Percentiles rank a stretch among this genome's conserved stretches.
phyloP scores from a whole-genome alignment of 2,888 invertebrate species.

The Pediacus dermestoides region DNA sequence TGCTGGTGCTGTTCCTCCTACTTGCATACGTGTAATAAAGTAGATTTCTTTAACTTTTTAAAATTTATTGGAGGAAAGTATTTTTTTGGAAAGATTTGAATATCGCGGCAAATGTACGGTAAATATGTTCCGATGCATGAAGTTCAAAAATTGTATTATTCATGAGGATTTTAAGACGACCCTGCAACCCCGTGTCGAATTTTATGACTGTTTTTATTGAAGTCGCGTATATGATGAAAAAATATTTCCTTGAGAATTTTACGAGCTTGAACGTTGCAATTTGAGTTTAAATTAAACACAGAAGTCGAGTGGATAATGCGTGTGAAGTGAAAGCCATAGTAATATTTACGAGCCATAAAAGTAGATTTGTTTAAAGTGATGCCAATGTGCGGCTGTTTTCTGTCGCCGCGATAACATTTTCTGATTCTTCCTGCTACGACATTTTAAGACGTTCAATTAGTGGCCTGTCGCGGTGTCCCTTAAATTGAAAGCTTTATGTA shows the following conservation, averaged over 20 bases:
- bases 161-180: constrained; percentile 19
- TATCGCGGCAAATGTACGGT: constrained; percentile 6
- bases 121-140: constrained; percentile 10
- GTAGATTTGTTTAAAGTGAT: constrained; percentile 26
- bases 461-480: constrained; percentile 23
- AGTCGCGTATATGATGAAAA: constrained; percentile 24
- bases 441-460: constrained; percentile 32
- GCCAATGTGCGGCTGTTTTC: constrained; percentile 15
- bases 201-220: constrained; percentile 27
- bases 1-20: too few species aligned
- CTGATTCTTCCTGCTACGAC: constrained; percentile 16
- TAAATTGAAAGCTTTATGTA: constrained; percentile 30
- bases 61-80: constrained; percentile 6
- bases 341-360: constrained; percentile 27
- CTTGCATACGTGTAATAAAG: too few species aligned
- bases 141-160: constrained; percentile 26
- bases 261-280: constrained; percentile 24
- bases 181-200: constrained; percentile 22
- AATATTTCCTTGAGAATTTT: constrained; percentile 24
- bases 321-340: constrained; percentile 22
- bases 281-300: constrained; percentile 28
- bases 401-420: constrained; percentile 5
- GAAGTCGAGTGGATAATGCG: constrained; percentile 26
- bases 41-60: too few species aligned
- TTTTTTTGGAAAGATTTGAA: constrained; percentile 5